Percentiles rank a stretch among this genome's conserved stretches.
These are phyloP conservation scores for Lymantria dispar DNA, from an alignment of 2,888 invertebrate species.

Conservation along the genomic window DNA sequence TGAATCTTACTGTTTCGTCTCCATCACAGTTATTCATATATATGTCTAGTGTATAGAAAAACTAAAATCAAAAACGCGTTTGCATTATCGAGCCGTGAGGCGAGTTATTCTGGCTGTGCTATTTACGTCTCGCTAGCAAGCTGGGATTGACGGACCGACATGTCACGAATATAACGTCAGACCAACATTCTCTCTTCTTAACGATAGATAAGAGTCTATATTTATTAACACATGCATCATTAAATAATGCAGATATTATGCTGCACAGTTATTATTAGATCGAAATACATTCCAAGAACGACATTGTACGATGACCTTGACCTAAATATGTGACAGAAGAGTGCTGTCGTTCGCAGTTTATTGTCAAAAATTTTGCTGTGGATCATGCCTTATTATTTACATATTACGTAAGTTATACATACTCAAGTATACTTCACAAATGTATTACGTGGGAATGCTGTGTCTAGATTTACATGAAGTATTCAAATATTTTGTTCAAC, in stretches of 20 bases:
- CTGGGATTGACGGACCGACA: conserved; percentile 80
- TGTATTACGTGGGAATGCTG: neutral
- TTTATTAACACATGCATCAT: conserved; percentile 9
- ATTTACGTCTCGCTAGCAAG: conserved; percentile 75
- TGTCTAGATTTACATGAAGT: neutral
- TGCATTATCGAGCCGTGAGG: conserved; percentile 76
- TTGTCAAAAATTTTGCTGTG: conserved; percentile 24
- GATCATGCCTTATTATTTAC: conserved; percentile 30
- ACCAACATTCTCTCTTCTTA: conserved; percentile 43
- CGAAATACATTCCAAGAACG: conserved; percentile 23
- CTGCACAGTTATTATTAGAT: conserved; percentile 4
- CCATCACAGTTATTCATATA: neutral
- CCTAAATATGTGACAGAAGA: conserved; percentile 59
- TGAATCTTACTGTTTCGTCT: too few species aligned
- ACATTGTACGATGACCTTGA: conserved; percentile 69
- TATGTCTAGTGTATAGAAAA: conserved; percentile 54
- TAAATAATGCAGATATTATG: conserved; percentile 16
- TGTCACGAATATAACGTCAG: conserved; percentile 71
- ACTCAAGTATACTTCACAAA: conserved; percentile 6
- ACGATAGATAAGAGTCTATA: conserved; percentile 30
- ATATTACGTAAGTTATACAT: conserved; percentile 8
- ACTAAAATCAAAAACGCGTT: conserved; percentile 75
- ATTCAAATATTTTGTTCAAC: neutral
- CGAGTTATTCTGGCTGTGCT: conserved; percentile 74
- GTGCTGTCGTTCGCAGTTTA: conserved; percentile 24